Evolutionary conservation across 1,140 invertebrate genomes (phyloP), one percentile per base, ranked within the genome.

Genomic region (Geopemphigus sp.): DNA sequence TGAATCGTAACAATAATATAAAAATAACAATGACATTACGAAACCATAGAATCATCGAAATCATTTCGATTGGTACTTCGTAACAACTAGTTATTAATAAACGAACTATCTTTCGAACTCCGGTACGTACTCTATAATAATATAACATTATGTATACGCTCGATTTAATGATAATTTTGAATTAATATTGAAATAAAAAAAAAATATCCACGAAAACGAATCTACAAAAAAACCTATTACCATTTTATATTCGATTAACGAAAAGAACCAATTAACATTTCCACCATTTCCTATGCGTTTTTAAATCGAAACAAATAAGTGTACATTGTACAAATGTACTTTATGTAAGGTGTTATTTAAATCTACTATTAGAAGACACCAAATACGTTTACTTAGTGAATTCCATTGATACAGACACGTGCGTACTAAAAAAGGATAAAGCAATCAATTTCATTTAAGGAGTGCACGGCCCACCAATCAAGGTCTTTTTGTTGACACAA

Each of bases 401-500:
- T 68, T 68, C 15, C n/a, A 47, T 47, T 68, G 14, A 39, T 68
- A 47, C 12, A 24, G 39, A 11, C 22, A 39, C 19, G 59, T 19
- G 59, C n/a, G 12, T 47, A 47, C 39, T 47, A 15, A 68, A 45
- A 66, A 47, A 24, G 22, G n/a, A 68, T 47, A 68, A 12, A 15
- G 39, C 1, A 68, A 24, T 68, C 39, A 39, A 39, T 39, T 8
- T 39, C 32, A 47, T 68, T 47, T 47, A 24, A 68, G 39, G 64
- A 68, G n/a, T 47, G 39, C 64, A 17, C 22, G n/a, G 64, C 14
- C 5, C 12, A 47, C 5, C 5, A 24, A 24, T n/a, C 64, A 68
- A 68, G 64, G 64, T 47, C 64, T 68, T 68, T 24, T 47, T 5
- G 64, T 47, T 68, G 64, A 47, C 64, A 68, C 64, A 68, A 68